Evolutionary conservation across 2,797 vertebrate genomes (phyloP).

Genomic region (Schizothorax lantsangensis): DNA sequence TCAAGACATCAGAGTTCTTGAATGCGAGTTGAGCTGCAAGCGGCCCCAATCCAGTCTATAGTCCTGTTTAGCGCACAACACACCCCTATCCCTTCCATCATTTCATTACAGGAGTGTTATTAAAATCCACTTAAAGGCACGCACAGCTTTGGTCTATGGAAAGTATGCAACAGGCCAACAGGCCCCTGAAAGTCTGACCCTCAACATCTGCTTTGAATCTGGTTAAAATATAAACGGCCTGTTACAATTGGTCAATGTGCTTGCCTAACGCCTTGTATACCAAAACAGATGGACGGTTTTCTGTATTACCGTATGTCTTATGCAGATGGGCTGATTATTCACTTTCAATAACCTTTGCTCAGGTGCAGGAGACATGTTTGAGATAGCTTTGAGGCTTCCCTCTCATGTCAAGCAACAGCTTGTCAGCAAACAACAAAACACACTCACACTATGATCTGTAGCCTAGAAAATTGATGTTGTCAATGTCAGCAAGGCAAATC

Average conservation of each 20-base stretch:
- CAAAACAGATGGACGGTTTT: constrained; percentile 26
- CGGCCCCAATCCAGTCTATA: background rate
- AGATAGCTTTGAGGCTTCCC: constrained; percentile 12
- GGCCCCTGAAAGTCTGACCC: constrained; percentile 60
- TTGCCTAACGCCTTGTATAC: constrained; percentile 48
- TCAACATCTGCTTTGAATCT: constrained; percentile 74
- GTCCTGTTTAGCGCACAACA: background rate
- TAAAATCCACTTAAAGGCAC: constrained; percentile 74
- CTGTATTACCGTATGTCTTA: constrained; percentile 9
- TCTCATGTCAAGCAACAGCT: constrained; percentile 14
- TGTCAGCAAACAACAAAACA: constrained; percentile 28
- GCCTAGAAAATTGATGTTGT: constrained; percentile 42
- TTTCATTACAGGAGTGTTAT: constrained; percentile 74
- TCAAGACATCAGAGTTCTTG: constrained; percentile 35
- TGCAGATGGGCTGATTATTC: constrained; percentile 7
- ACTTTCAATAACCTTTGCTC: constrained; percentile 36
- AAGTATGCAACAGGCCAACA: constrained; percentile 67
- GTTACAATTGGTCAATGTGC: constrained; percentile 54
- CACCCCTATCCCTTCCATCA: constrained; percentile 68
- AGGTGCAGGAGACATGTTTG: constrained; percentile 24
- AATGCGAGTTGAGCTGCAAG: constrained; percentile 4
- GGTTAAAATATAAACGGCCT: constrained; percentile 56
- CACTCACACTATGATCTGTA: constrained; percentile 30
- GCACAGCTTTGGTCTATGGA: constrained; percentile 67
- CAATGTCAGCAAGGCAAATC: background rate